Conservation (phyloP, 2,797 vertebrate genomes). For the Ctenopoma kingsleyae region DNA sequence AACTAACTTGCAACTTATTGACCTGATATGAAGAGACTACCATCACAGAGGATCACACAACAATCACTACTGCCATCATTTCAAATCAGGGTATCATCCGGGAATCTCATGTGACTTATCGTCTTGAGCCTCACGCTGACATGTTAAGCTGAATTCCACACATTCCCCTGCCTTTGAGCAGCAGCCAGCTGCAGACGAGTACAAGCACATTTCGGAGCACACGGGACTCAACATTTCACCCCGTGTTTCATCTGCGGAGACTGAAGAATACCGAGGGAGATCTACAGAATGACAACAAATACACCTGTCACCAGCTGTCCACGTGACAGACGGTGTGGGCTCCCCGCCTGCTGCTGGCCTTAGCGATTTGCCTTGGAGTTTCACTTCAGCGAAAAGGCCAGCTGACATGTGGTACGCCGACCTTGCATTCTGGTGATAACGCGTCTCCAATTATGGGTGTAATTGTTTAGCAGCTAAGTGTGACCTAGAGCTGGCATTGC, state of each 20-base stretch:
- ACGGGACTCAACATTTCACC: slow-evolving; percentile 21
- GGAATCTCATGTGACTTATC: slow-evolving; percentile 60
- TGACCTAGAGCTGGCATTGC: slow-evolving; percentile 17
- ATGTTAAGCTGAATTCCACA: slow-evolving; percentile 72
- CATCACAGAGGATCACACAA: slow-evolving; percentile 20
- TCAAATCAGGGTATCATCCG: slow-evolving; percentile 40
- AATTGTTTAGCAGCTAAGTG: slow-evolving; percentile 62
- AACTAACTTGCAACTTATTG: not conserved
- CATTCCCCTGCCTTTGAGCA: slow-evolving; percentile 68
- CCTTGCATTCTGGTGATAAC: slow-evolving; percentile 67
- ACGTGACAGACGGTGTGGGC: slow-evolving; percentile 14
- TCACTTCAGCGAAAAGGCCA: slow-evolving; percentile 65
- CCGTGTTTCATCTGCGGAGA: slow-evolving; percentile 10
- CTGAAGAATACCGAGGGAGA: slow-evolving; percentile 20
- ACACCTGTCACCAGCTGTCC: slow-evolving; percentile 59
- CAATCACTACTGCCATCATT: slow-evolving; percentile 4
- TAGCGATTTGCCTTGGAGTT: slow-evolving; percentile 37
- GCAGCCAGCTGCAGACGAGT: slow-evolving; percentile 47
- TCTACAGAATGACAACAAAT: slow-evolving; percentile 34
- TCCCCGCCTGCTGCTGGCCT: slow-evolving; percentile 30
- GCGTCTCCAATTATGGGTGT: slow-evolving; percentile 59
- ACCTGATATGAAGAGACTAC: slow-evolving; percentile 36
- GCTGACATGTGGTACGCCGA: slow-evolving; percentile 62
- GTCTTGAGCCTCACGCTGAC: slow-evolving; percentile 60
- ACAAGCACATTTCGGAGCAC: slow-evolving; percentile 42